These are phyloP conservation scores for Siniperca chuatsi DNA, from an alignment of 2,113 vertebrate species.

Conservation along the genomic window DNA sequence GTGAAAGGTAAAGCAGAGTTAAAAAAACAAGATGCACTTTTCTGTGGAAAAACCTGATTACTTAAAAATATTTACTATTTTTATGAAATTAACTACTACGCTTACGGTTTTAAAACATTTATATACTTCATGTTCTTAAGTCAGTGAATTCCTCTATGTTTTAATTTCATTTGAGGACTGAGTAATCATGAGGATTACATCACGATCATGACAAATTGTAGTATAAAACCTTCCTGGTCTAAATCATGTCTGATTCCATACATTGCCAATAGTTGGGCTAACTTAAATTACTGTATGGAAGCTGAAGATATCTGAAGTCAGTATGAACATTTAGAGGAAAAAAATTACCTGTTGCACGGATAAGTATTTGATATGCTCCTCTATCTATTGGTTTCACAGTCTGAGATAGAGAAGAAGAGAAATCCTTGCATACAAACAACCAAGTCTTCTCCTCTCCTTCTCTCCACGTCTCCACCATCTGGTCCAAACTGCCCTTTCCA, in stretches of 20 bases:
- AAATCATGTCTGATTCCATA: not conserved
- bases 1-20: not conserved
- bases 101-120: too few species aligned
- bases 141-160: not conserved
- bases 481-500: constrained; percentile 57
- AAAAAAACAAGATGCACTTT: not conserved
- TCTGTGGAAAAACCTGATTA: not conserved
- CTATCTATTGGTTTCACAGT: not conserved
- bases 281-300: not conserved
- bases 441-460: constrained; percentile 27
- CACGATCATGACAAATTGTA: not conserved
- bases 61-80: not conserved
- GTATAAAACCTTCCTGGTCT: not conserved
- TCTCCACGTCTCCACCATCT: constrained; percentile 58
- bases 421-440: constrained; percentile 53
- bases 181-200: not conserved
- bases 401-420: constrained; percentile 23
- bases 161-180: not conserved
- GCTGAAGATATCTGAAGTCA: not conserved
- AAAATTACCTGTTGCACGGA: not conserved
- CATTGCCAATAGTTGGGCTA: not conserved
- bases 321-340: not conserved
- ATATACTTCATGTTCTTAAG: not conserved
- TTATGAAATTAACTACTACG: not conserved
- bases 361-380: not conserved